Evolutionary conservation across 2,797 vertebrate genomes (phyloP).

Genomic region (Artibeus lituratus): DNA sequence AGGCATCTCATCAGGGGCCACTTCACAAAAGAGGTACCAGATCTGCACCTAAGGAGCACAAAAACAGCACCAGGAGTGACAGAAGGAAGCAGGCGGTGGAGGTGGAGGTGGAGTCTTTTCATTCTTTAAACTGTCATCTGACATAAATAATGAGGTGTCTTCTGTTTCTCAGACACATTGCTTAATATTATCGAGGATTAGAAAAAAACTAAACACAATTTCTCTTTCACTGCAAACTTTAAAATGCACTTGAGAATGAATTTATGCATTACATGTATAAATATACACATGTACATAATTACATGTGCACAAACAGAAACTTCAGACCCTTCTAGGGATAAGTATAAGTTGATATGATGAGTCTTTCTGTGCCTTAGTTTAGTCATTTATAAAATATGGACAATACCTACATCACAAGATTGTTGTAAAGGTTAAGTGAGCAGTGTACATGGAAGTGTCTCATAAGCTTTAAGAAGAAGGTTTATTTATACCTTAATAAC

Average conservation of each 20-base stretch:
- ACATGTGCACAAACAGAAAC: not conserved
- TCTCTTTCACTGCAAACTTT: not conserved
- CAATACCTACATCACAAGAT: not conserved
- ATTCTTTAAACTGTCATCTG: conserved; percentile 14
- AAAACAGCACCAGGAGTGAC: not conserved
- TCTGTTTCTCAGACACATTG: not conserved
- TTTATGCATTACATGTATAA: not conserved
- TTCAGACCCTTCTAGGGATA: not conserved
- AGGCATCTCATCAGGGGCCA: not conserved
- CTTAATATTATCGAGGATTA: not conserved
- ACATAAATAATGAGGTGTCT: not conserved
- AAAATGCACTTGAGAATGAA: not conserved
- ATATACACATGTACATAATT: not conserved
- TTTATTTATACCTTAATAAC: not conserved
- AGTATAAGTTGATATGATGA: not conserved
- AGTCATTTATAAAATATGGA: not conserved
- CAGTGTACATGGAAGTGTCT: not conserved
- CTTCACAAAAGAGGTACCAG: not conserved
- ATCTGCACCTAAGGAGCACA: not conserved
- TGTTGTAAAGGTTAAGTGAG: not conserved
- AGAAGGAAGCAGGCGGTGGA: not conserved
- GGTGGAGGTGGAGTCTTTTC: not conserved
- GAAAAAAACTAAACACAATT: not conserved
- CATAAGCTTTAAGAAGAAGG: not conserved
- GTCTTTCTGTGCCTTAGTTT: not conserved